These are phyloP conservation scores for Ceratina japonica DNA, from an alignment of 1,140 invertebrate species.

Conservation along the genomic window DNA sequence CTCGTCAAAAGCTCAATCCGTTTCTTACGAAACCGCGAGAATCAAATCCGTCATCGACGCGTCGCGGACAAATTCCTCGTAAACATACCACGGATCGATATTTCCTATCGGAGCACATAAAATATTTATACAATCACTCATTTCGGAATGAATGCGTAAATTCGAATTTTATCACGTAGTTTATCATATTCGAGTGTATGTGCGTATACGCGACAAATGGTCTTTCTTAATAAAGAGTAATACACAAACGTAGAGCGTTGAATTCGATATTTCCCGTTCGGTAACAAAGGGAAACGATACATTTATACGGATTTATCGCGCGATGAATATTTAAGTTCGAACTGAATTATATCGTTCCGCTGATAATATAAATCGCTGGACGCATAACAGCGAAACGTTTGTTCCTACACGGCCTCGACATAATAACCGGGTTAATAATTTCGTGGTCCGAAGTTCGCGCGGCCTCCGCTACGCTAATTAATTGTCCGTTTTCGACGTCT, in stretches of 20 bases:
- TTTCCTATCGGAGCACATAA: too few relatives aligned
- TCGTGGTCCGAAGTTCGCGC: constrained; percentile 41
- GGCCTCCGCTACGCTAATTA: constrained; percentile 45
- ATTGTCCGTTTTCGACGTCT: constrained; percentile 39
- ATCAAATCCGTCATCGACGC: neutral
- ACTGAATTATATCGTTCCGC: neutral
- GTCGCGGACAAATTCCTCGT: neutral
- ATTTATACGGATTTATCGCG: constrained; percentile 16
- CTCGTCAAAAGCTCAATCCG: neutral
- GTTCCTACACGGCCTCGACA: constrained; percentile 14
- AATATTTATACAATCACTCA: too few relatives aligned
- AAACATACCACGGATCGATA: neutral
- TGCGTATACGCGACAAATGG: neutral
- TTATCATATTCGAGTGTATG: too few relatives aligned
- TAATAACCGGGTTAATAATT: constrained; percentile 56
- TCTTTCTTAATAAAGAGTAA: neutral
- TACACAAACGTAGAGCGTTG: too few relatives aligned
- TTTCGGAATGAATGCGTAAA: too few relatives aligned
- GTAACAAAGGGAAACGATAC: neutral
- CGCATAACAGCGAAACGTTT: constrained; percentile 39
- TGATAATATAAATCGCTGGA: constrained; percentile 38
- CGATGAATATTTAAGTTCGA: constrained; percentile 27
- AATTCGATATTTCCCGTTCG: neutral
- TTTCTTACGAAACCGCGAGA: neutral
- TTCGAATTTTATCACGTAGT: too few relatives aligned